Base-by-base conservation (phyloP, 2,113 vertebrate genomes). In the Boulengeromyrus knoepffleri region DNA sequence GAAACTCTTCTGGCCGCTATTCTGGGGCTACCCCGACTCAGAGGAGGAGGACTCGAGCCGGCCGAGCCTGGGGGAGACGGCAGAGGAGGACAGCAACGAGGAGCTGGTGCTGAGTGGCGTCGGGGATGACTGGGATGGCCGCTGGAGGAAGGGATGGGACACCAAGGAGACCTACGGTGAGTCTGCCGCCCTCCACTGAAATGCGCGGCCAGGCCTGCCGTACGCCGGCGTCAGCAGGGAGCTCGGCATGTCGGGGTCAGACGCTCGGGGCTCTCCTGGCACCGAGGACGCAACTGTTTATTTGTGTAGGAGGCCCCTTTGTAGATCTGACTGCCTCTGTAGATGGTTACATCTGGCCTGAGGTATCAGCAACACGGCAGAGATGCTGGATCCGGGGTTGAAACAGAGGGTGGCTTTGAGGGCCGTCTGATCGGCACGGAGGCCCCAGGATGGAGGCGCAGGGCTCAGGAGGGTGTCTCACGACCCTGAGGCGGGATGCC, bases 1-100 rank as follows among this genome's bases (percentile, higher is more conserved):
- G 92, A 96, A 97, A 90, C 93, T 97, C 74, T 97, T 98, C 94
- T 98, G 97, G 98, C 97, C 97, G 0, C 96, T 98, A 85, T 97
- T 98, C 93, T 98, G 97, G 98, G 96, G 96, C 90, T 97, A 97
- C 92, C 95, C 94, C 0, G 97, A 97, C 58, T 92, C 94, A 0
- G 74, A 96, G 1, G 96, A 97, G 90, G 96, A 95, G 9, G 96
- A 92, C 31, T 94, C 93, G 85, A 92, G 89, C 90, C 94, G 90
- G 88, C 96, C 90, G 74, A 95, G 92, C 39, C 24, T 89, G 0
- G 94, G 96, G 53, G 95, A 96, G 12, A 92, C 91, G 6, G 92
- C 90, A 2, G 95, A 96, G 1, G 96, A 97, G n/a, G 97, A 97
- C 27, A 96, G 97, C 56, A 88, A 56, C 0, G 97, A 97, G 42